phyloP scores from a whole-genome alignment of 1,140 invertebrate genomes.

The Microplitis mediator region DNA sequence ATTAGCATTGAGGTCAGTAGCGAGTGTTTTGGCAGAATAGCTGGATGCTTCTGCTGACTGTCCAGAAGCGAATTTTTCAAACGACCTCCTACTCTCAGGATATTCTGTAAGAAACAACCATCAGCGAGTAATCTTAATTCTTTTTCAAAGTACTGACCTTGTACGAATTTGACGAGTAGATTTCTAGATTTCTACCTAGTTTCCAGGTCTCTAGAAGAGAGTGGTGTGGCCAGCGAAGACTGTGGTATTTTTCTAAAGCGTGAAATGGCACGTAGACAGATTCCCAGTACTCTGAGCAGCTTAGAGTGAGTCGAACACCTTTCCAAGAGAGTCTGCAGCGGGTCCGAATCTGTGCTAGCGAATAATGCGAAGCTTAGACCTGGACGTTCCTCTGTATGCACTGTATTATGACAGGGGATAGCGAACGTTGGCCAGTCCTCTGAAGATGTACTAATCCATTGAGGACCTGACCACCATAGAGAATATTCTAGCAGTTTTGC shows the following conservation, averaged over 20 bases:
- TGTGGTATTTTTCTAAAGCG: too few relatives aligned
- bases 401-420: not conserved
- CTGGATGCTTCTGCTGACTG: not conserved
- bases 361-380: not conserved
- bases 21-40: not conserved
- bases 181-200: too few relatives aligned
- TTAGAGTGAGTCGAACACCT: too few relatives aligned
- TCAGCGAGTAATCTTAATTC: not conserved
- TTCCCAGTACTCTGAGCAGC: too few relatives aligned
- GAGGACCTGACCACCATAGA: slow-evolving; percentile 12
- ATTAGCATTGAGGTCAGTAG: slow-evolving; percentile 26
- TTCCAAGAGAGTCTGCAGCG: too few relatives aligned
- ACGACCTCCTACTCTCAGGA: slow-evolving; percentile 7
- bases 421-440: not conserved
- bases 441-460: not conserved
- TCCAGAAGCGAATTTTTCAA: not conserved
- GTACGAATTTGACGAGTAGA: too few relatives aligned
- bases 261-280: too few relatives aligned
- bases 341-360: not conserved
- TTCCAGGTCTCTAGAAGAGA: too few relatives aligned
- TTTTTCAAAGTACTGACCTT: not conserved
- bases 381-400: not conserved
- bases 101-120: not conserved
- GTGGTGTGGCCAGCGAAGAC: too few relatives aligned
- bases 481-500: not conserved